Evolutionary conservation across 2,888 invertebrate genomes (phyloP).

Genomic region (Nephrotoma guestfalica): DNA sequence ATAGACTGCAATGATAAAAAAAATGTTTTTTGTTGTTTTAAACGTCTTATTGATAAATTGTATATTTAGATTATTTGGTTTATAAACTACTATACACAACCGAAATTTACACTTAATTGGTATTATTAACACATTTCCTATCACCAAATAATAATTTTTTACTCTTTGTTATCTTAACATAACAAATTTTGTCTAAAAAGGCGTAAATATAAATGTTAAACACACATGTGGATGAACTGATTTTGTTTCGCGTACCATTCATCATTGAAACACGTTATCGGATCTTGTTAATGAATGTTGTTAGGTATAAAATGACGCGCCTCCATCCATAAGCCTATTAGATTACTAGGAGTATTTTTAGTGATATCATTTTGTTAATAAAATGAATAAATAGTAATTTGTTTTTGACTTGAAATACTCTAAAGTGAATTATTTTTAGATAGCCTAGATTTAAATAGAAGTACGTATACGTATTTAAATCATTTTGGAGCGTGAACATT

Average conservation of each 20-base stretch:
- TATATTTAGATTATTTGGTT: neutral
- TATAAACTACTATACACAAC: neutral
- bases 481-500: no score
- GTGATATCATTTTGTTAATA: neutral
- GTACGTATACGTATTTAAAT: no score
- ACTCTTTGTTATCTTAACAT: neutral
- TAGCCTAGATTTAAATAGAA: no score
- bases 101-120: neutral
- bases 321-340: neutral
- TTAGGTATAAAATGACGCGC: neutral
- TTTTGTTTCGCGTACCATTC: neutral
- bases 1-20: constrained; percentile 41
- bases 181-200: neutral
- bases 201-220: neutral
- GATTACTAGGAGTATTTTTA: neutral
- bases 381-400: neutral
- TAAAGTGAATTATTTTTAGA: no score
- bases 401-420: neutral
- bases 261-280: neutral
- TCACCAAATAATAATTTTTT: neutral
- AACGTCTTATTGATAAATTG: neutral
- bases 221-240: neutral
- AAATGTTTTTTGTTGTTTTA: neutral
- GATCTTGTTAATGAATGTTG: neutral
- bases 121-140: neutral